Base-by-base conservation (phyloP, 2,113 vertebrate species). In the Mellivora capensis region DNA sequence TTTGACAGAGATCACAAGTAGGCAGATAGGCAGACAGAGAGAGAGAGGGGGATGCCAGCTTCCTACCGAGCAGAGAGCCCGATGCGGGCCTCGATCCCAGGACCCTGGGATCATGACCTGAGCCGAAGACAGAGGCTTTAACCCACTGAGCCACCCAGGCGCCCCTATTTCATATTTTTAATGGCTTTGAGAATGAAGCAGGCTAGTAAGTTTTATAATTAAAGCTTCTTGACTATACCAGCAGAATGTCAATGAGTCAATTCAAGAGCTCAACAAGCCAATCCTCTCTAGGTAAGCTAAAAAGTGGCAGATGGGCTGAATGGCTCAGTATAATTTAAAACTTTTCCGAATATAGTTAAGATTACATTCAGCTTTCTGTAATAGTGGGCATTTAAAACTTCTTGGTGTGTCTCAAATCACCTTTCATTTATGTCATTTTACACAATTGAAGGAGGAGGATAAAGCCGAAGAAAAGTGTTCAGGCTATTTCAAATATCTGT, bases 351-450 rank as follows among this genome's bases (percentile, higher is more conserved):
- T 37, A 79, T 95, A 90, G 81, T 82, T 25, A 71, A 93, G 54
- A 91, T 94, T 64, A 54, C 29, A 27, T 82, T 97, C 39, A 37
- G 15, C n/a, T 83, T 93, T 93, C 52, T 64, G 12, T 79, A 72
- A 89, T 64, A 82, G 49, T 37, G 20, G 14, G 21, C 0, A 17
- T 86, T 72, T 89, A 31, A 90, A 87, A 87, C 42, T 62, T 93
- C 49, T 77, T 72, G 20, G 3, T 94, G 37, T 87, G 23, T 64
- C 74, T 74, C 29, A 91, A 93, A 86, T 49, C 17, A 31, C 54
- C 37, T 88, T 95, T 86, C 31, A 67, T 59, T 95, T 13, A 49
- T 52, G 10, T 74, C 64, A 72, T 93, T 95, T 91, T 80, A 93
- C 1, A 74, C 61, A 90, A 74, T 79, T 82, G 82, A 37, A 61